Conservation (phyloP, 2,888 invertebrate species). For the Megaustenia siamemsis region DNA sequence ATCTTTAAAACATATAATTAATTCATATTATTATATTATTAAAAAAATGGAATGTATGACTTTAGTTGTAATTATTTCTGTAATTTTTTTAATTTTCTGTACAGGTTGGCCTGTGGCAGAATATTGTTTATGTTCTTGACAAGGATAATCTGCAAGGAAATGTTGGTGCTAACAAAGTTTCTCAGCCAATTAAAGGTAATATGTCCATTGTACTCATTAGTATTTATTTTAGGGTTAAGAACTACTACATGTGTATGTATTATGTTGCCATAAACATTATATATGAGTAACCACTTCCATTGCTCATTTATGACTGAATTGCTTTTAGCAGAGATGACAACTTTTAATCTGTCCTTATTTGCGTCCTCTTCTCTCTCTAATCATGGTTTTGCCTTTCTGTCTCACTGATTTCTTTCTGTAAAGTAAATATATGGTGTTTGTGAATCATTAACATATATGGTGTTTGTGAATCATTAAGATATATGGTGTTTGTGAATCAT, state of each 20-base stretch:
- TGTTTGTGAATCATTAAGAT: no score
- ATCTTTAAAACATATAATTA: no score
- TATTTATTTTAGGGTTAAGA: not conserved
- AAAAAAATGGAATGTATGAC: no score
- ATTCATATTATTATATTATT: no score
- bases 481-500: no score
- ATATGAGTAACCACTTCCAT: no score
- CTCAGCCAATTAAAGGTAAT: slow-evolving; percentile 41
- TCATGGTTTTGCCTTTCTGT: not conserved
- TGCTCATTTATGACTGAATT: no score
- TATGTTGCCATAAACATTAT: no score
- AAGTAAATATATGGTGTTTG: not conserved
- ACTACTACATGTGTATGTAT: no score
- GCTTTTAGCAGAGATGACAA: no score
- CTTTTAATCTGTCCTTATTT: not conserved
- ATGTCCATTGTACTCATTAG: not conserved
- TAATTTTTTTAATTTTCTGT: not conserved
- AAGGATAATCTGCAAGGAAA: slow-evolving; percentile 34
- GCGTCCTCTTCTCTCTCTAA: not conserved
- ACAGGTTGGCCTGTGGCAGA: slow-evolving; percentile 22
- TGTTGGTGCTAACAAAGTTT: not conserved
- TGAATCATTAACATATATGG: no score
- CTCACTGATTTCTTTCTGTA: not conserved
- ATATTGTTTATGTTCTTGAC: slow-evolving; percentile 42
- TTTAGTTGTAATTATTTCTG: no score